phyloP scores from a whole-genome alignment of 2,113 vertebrate genomes.

The Crypturellus undulatus region DNA sequence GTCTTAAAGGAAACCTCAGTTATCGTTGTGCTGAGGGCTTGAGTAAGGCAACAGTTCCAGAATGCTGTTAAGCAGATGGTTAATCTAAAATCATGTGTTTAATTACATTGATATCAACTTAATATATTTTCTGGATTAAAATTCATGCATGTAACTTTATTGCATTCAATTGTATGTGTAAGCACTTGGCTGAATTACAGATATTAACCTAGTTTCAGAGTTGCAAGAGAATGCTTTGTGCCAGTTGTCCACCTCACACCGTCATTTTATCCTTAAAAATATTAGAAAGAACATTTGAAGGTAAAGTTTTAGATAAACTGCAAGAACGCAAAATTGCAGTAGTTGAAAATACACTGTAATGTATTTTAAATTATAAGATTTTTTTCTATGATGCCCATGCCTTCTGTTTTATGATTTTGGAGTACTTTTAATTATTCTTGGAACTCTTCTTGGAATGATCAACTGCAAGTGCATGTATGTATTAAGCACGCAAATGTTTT shows the following conservation, averaged over 20 bases:
- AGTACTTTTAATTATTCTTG: background rate
- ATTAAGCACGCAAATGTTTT: background rate
- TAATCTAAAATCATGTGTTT: constrained; percentile 17
- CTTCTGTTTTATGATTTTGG: constrained; percentile 1
- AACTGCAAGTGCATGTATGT: background rate
- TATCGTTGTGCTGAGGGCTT: background rate
- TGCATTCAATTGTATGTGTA: background rate
- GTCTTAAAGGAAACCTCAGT: background rate
- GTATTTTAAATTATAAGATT: background rate
- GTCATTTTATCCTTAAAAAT: background rate
- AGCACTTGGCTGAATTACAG: background rate
- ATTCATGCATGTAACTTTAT: background rate
- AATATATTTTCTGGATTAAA: constrained; percentile 4
- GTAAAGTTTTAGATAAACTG: background rate
- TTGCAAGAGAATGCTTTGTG: background rate
- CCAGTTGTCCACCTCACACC: background rate
- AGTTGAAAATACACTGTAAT: background rate
- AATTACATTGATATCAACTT: background rate
- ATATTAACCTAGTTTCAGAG: background rate
- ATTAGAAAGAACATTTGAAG: background rate
- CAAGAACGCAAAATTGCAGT: background rate
- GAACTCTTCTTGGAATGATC: background rate
- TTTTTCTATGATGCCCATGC: background rate
- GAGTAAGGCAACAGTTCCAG: background rate
- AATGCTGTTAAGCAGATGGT: background rate